phyloP scores from a whole-genome alignment of 1,140 invertebrate genomes.

The Neodiprion pinetum region DNA sequence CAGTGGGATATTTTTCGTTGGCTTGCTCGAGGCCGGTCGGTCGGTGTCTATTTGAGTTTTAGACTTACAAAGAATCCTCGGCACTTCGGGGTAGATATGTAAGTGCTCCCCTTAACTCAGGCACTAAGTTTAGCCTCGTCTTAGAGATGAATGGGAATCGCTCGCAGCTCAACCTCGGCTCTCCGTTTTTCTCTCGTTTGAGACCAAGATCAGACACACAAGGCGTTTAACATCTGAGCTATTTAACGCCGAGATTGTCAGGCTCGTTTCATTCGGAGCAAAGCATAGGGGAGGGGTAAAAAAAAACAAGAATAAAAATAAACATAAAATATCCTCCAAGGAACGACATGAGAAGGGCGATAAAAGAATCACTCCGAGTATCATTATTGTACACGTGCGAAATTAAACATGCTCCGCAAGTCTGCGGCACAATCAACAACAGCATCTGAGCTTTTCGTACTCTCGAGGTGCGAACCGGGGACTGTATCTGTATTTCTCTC shows the following conservation, averaged over 20 bases:
- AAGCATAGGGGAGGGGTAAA: too few species aligned
- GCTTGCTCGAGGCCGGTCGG: not conserved
- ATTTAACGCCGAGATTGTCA: not conserved
- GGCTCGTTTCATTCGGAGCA: too few species aligned
- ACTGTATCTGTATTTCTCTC: too few species aligned
- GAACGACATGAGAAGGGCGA: too few species aligned
- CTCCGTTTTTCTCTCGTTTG: slow-evolving; percentile 10
- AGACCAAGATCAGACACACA: slow-evolving; percentile 29
- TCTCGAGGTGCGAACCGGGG: too few species aligned
- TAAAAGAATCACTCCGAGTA: too few species aligned
- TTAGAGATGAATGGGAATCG: slow-evolving; percentile 50
- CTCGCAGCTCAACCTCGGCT: slow-evolving; percentile 32
- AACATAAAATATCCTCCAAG: too few species aligned
- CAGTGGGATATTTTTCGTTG: not conserved
- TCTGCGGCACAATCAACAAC: too few species aligned
- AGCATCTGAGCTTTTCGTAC: too few species aligned
- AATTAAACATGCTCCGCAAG: too few species aligned
- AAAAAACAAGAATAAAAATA: too few species aligned
- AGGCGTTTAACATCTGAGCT: slow-evolving; percentile 34
- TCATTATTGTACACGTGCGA: too few species aligned
- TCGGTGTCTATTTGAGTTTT: slow-evolving; percentile 29
- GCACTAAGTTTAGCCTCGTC: slow-evolving; percentile 52
- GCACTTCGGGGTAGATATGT: slow-evolving; percentile 20
- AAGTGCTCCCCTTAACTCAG: slow-evolving; percentile 27
- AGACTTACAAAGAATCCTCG: slow-evolving; percentile 41